Base-by-base conservation (phyloP, 2,888 invertebrate species). In the Sylvicola cinctus region DNA sequence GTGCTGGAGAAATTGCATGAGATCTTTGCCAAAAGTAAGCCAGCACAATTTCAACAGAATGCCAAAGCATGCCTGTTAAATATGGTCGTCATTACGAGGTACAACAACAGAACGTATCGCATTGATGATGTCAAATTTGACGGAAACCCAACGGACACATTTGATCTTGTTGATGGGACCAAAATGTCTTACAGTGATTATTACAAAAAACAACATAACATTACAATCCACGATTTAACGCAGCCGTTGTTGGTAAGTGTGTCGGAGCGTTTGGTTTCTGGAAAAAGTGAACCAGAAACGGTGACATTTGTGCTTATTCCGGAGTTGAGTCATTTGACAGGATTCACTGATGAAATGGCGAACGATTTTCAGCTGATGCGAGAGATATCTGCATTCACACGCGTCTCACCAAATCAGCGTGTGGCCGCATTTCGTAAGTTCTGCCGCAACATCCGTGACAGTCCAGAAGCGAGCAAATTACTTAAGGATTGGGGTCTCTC, bases 91-190 rank as follows among this genome's bases (percentile, higher is more conserved):
- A 63, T 90, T 48, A 87, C 87, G 0, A 65, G 77, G 1, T 95
- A 95, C 50, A 95, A 93, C 50, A 90, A 93, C 51, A 78, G 74
- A 44, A 71, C 80, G 0, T 93, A 93, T 50, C 56, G 76, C 25
- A 68, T 96, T 11, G 87, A 91, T 50, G 83, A 85, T 40, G 74
- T 96, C 16, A 67, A 70, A 11, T 88, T 83, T 64, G 63, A 73
- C 2, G 64, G 68, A 53, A 71, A 57, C 26, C 91, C 93, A 0
- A 50, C 45, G 36, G 67, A 68, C 1, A 69, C 67, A 1, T 95
- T 96, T 49, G 60, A 65, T 29, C 66, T 62, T 15, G 8, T 4
- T 7, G 63, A 61, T 32, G 62, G 62, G 29, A 68, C 66, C 50
- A 39, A 47, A 54, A 33, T 40, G 54, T 23, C 30, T 2, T 83